These are phyloP conservation scores for Ptychochromis oligacanthus DNA, from an alignment of 2,113 vertebrate genomes.

Conservation along the genomic window DNA sequence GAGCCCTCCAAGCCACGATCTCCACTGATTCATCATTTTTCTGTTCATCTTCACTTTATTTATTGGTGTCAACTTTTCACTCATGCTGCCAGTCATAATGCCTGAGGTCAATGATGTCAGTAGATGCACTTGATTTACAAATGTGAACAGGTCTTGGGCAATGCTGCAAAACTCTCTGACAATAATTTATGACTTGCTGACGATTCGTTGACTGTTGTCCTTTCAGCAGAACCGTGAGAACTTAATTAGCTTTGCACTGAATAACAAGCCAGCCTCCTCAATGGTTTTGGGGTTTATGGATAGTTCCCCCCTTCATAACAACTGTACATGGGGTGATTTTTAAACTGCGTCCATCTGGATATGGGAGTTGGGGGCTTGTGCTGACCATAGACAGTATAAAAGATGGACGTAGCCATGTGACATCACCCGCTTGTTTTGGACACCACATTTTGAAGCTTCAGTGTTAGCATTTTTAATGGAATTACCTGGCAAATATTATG, in stretches of 20 bases:
- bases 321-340: not conserved
- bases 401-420: not conserved
- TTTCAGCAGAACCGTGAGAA: not conserved
- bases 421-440: not conserved
- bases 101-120: conserved; percentile 43
- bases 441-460: too few relatives aligned
- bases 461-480: too few relatives aligned
- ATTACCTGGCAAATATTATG: too few relatives aligned
- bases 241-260: not conserved
- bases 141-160: conserved; percentile 31
- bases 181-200: not conserved
- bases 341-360: not conserved
- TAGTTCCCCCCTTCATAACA: not conserved
- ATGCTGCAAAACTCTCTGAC: not conserved
- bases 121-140: conserved; percentile 43
- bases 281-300: too few relatives aligned
- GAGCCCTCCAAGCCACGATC: conserved; percentile 32
- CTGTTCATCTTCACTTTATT: conserved; percentile 33
- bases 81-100: conserved; percentile 44
- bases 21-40: conserved; percentile 44
- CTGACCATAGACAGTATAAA: not conserved
- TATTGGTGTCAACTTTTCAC: conserved; percentile 37
- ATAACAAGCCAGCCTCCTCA: not conserved
- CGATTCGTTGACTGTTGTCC: not conserved
- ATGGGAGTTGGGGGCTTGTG: not conserved